phyloP scores from a whole-genome alignment of 2,888 invertebrate genomes.

The Ophion ventricosus region DNA sequence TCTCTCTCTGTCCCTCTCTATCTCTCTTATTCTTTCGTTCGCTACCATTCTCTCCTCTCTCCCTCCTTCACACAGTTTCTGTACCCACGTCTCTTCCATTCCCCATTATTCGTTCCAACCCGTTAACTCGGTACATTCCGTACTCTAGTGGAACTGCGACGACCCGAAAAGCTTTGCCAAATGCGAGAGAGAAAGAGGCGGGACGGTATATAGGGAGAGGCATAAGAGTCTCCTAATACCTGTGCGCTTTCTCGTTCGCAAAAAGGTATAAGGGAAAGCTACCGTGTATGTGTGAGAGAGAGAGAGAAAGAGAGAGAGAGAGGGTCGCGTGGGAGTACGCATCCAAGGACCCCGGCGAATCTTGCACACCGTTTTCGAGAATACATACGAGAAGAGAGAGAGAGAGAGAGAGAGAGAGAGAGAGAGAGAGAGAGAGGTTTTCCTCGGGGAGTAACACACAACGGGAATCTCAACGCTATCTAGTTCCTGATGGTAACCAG shows the following conservation, averaged over 20 bases:
- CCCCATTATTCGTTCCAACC: constrained; percentile 70
- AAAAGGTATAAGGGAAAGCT: neutral
- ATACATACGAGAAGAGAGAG: constrained; percentile 5
- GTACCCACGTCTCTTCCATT: constrained; percentile 54
- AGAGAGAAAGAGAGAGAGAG: constrained; percentile 13
- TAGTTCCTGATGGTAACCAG: constrained; percentile 58
- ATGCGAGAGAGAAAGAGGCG: constrained; percentile 45
- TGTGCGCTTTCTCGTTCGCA: constrained; percentile 39
- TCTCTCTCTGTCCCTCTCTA: neutral
- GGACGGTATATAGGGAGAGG: constrained; percentile 33
- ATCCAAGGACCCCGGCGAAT: constrained; percentile 78
- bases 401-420: neutral
- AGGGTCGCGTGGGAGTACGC: constrained; percentile 73
- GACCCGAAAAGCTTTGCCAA: constrained; percentile 35
- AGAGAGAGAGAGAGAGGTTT: constrained; percentile 32
- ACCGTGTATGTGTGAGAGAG: neutral
- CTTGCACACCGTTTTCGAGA: constrained; percentile 46
- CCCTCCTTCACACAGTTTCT: neutral
- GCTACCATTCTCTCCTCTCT: constrained; percentile 32
- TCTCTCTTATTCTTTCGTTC: neutral
- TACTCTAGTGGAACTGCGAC: constrained; percentile 56
- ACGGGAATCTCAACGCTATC: constrained; percentile 62
- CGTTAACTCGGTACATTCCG: constrained; percentile 71
- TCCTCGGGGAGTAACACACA: constrained; percentile 57
- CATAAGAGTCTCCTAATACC: constrained; percentile 48